Base-by-base conservation (phyloP, 2,888 invertebrate genomes). In the Melipona bicolor region DNA sequence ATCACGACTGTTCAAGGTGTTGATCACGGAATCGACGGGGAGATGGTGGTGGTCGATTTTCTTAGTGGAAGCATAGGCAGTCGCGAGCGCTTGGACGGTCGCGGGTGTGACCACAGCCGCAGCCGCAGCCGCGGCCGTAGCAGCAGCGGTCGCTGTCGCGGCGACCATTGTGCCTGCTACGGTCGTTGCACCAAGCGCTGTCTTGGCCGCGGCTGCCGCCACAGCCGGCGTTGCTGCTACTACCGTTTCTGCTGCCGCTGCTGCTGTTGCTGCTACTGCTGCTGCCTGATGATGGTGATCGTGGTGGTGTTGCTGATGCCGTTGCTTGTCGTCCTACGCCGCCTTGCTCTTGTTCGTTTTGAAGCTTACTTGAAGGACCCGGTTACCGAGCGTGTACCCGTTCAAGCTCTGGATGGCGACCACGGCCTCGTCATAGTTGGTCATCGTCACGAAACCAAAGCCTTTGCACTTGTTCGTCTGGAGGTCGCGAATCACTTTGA, bases 391-490 rank as follows among this genome's bases (percentile, higher is more conserved):
- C 92, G 98, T 97, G 95, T 98, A 98, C 88, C 98, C 98, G 95
- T 98, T 98, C 92, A 98, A 96, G 92, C 97, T 97, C 95, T 98
- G 98, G 93, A 98, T 98, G 89, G 98, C 98, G 90, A 98, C 97
- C 89, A 98, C 96, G 52, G 98, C 98, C 95, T 98, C 98, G 95
- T 98, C 98, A 95, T 98, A 98, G 95, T 98, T 98, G 93, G 98
- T 98, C 98, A 98, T 98, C 88, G 98, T 98, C 90, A 98, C 98
- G 95, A 98, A 98, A 81, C 98, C 98, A 95, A 98, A 98, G 91
- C 98, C 98, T 95, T 98, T 98, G 96, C 98, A 98, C 95, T 98
- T 98, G 96, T 98, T 98, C 90, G 98, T 98, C 95, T 98, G 97
- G 92, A 97, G 96, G 95, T 98, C 98, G 92, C 98, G 97, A 93